Percentiles rank a stretch among this genome's conserved stretches.
Conservation (phyloP, 2,888 invertebrate genomes). For the Chrysopilus asiliformis region DNA sequence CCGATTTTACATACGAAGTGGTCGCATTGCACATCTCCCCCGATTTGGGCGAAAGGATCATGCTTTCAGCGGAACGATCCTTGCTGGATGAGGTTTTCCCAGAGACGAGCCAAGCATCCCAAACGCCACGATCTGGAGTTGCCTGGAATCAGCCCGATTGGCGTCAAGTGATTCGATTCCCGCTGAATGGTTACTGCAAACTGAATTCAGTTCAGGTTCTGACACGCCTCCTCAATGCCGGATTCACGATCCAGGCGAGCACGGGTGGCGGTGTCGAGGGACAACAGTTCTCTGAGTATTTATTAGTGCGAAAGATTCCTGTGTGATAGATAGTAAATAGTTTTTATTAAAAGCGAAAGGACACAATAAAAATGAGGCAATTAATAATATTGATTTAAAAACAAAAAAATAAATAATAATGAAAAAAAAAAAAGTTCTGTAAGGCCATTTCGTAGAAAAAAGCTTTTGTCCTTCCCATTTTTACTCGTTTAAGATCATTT, state of each 20-base stretch:
- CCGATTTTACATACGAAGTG: constrained; percentile 51
- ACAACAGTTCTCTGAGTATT: constrained; percentile 80
- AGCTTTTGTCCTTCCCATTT: too few relatives aligned
- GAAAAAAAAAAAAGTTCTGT: too few relatives aligned
- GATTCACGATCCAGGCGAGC: constrained; percentile 66
- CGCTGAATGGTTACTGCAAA: constrained; percentile 79
- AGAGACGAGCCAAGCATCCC: constrained; percentile 58
- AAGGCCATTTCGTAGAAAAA: too few relatives aligned
- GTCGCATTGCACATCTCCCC: constrained; percentile 69
- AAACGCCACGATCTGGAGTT: constrained; percentile 64
- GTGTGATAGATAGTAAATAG: constrained; percentile 35
- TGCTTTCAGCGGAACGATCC: constrained; percentile 66
- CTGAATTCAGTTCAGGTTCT: constrained; percentile 80
- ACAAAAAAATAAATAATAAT: too few relatives aligned
- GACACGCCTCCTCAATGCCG: constrained; percentile 62
- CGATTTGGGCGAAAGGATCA: constrained; percentile 66
- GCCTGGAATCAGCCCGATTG: constrained; percentile 73
- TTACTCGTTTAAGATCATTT: too few relatives aligned
- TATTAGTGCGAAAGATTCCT: constrained; percentile 51
- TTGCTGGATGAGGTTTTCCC: constrained; percentile 64
- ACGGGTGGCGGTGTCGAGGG: constrained; percentile 80
- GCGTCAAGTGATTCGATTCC: constrained; percentile 71
- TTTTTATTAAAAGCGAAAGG: too few relatives aligned
- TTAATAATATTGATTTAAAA: too few relatives aligned
- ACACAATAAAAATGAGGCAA: too few relatives aligned